These are phyloP conservation scores for Danio rerio DNA, from an alignment of 2,113 vertebrate genomes.

Conservation along the genomic window GRCz12tu NC_133195.1:24397501-24398000, in stretches of 20 bases:
- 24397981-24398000: too few species aligned
- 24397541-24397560: conserved; percentile 16
- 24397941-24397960: too few species aligned
- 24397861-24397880: too few species aligned
- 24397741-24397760: conserved; percentile 2
- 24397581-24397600: conserved; percentile 26
- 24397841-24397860: too few species aligned
- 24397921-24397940: too few species aligned
- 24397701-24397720: conserved; percentile 30
- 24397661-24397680: conserved; percentile 34
- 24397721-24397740: conserved; percentile 7
- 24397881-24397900: too few species aligned
- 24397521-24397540: not conserved
- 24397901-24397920: too few species aligned
- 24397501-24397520: not conserved
- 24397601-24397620: not conserved
- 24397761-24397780: conserved; percentile 1
- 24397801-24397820: too few species aligned
- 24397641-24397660: conserved; percentile 30
- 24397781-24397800: too few species aligned
- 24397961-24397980: too few species aligned
- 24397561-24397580: not conserved
- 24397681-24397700: conserved; percentile 15
- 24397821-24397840: too few species aligned
- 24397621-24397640: conserved; percentile 17